Conservation (phyloP, 2,888 invertebrate species). For the Calameuta idolon region DNA sequence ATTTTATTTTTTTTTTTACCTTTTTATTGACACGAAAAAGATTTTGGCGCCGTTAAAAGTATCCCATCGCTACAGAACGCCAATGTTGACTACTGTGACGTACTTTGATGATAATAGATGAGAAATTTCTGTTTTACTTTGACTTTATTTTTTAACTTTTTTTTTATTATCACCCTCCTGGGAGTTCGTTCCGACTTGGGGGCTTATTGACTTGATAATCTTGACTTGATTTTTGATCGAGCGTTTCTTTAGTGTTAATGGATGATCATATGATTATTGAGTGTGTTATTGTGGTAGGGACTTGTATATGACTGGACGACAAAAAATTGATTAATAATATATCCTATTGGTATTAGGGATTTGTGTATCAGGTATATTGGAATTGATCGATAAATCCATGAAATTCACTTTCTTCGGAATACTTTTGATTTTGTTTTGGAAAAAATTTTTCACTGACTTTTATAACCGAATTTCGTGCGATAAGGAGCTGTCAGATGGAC, state of each 20-base stretch:
- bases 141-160: neutral
- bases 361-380: neutral
- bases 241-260: neutral
- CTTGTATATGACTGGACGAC: neutral
- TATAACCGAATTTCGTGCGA: neutral
- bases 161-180: slow-evolving; percentile 23
- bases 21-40: neutral
- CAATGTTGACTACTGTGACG: neutral
- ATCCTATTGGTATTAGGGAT: neutral
- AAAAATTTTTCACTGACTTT: neutral
- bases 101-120: neutral
- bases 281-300: neutral
- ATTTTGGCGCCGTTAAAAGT: neutral
- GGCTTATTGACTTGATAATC: slow-evolving; percentile 47
- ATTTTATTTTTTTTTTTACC: neutral
- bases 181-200: slow-evolving; percentile 35
- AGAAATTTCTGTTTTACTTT: neutral
- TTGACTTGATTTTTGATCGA: slow-evolving; percentile 31
- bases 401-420: neutral
- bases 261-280: neutral
- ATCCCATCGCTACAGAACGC: neutral
- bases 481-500: too few relatives aligned
- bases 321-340: neutral
- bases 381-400: neutral
- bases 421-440: neutral